phyloP scores from a whole-genome alignment of 2,113 vertebrate species.

The Malurus elegans region DNA sequence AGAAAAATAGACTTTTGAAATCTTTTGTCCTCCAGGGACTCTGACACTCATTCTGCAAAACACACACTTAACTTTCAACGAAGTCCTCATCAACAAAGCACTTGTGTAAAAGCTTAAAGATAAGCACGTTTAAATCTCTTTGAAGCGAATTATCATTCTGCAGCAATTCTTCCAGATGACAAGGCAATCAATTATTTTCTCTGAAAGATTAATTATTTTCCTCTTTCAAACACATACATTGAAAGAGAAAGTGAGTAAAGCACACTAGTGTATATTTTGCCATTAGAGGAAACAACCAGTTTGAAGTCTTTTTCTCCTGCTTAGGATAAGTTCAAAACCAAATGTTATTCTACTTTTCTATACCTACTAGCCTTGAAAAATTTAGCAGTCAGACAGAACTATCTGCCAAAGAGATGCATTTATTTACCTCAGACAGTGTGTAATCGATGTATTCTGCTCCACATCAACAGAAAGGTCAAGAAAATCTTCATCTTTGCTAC shows the following conservation, averaged over 20 bases:
- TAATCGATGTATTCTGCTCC: slow-evolving; percentile 98
- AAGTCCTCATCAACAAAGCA: neutral
- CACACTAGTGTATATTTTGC: neutral
- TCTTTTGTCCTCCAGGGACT: neutral
- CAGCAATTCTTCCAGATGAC: neutral
- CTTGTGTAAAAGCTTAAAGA: neutral
- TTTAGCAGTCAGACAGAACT: neutral
- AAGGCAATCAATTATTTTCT: neutral
- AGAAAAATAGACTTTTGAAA: neutral
- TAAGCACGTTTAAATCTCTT: neutral
- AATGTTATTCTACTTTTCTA: neutral
- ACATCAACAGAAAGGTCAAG: slow-evolving; percentile 98
- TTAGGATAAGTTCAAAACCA: neutral
- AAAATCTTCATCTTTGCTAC: slow-evolving; percentile 99
- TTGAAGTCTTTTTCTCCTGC: neutral
- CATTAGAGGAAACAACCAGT: neutral
- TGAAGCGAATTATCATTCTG: neutral
- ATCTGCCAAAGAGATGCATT: neutral
- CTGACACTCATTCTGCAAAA: neutral
- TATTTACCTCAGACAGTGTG: slow-evolving; percentile 93
- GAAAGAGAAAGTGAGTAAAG: neutral
- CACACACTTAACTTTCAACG: neutral
- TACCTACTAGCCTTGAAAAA: neutral
- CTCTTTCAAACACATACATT: neutral
- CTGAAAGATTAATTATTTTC: neutral